Percentiles rank a stretch among this genome's conserved stretches.
Conservation (phyloP, 2,113 vertebrate species). For the Centrocercus urophasianus region DNA sequence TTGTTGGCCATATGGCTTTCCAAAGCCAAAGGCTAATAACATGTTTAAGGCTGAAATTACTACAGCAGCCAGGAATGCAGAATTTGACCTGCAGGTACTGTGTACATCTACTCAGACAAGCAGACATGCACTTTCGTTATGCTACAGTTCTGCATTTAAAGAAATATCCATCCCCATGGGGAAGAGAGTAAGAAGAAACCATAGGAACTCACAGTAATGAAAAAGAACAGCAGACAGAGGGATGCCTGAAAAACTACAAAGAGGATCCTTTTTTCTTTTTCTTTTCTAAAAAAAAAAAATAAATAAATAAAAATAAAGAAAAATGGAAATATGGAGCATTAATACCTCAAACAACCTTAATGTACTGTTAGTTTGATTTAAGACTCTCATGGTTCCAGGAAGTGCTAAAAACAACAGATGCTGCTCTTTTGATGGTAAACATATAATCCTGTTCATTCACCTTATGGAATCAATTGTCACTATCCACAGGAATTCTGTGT, state of each 20-base stretch:
- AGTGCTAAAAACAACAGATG: constrained; percentile 70
- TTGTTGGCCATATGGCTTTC: constrained; percentile 71
- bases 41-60: constrained; percentile 41
- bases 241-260: background rate
- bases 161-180: accelerated
- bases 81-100: background rate
- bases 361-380: constrained; percentile 37
- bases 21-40: constrained; percentile 64
- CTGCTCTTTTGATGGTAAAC: constrained; percentile 57
- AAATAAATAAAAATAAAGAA: too few relatives aligned
- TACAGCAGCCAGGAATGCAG: constrained; percentile 10
- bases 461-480: constrained; percentile 38
- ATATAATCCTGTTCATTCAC: constrained; percentile 27
- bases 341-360: constrained; percentile 60
- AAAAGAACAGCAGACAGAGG: background rate
- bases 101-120: background rate
- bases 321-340: background rate
- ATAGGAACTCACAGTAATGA: background rate
- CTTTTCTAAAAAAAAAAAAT: background rate
- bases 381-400: constrained; percentile 1
- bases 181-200: background rate
- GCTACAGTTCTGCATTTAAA: background rate
- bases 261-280: background rate
- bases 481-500: background rate
- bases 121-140: background rate